phyloP scores from a whole-genome alignment of 2,888 invertebrate species.

The Lathronympha strigana region DNA sequence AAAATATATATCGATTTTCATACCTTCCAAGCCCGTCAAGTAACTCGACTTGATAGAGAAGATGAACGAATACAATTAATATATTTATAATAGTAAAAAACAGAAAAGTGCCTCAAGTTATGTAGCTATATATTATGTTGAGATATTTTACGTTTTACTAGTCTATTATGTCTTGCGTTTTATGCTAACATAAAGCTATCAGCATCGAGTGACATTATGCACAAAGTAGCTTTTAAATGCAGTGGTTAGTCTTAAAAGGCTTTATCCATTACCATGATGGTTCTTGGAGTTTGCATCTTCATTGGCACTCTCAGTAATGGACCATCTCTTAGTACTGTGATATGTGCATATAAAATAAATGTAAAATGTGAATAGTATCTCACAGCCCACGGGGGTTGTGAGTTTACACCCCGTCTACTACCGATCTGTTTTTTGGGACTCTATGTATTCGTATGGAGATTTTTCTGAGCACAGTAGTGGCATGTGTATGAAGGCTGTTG shows the following conservation, averaged over 20 bases:
- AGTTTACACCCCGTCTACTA: too few relatives aligned
- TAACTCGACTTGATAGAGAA: too few relatives aligned
- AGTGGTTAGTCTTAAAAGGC: slow-evolving; percentile 78
- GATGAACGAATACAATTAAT: too few relatives aligned
- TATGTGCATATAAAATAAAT: slow-evolving; percentile 11
- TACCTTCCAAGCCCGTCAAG: too few relatives aligned
- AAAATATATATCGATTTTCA: too few relatives aligned
- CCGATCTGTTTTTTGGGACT: too few relatives aligned
- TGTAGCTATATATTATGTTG: neutral
- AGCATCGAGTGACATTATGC: slow-evolving; percentile 16
- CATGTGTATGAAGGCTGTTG: too few relatives aligned
- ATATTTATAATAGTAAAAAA: too few relatives aligned
- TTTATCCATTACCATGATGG: slow-evolving; percentile 77
- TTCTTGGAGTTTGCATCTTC: slow-evolving; percentile 67
- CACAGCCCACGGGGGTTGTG: too few relatives aligned
- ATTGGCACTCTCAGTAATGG: slow-evolving; percentile 59
- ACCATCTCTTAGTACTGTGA: slow-evolving; percentile 20
- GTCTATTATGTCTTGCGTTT: neutral
- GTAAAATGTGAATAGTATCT: neutral
- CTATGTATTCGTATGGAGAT: too few relatives aligned
- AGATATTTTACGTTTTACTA: neutral
- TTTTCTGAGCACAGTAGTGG: too few relatives aligned
- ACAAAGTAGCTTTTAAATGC: slow-evolving; percentile 51
- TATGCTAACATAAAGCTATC: slow-evolving; percentile 17
- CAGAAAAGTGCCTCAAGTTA: too few relatives aligned